Evolutionary conservation across 2,797 vertebrate species (phyloP).

Genomic region (Catamblyrhynchus diadema): DNA sequence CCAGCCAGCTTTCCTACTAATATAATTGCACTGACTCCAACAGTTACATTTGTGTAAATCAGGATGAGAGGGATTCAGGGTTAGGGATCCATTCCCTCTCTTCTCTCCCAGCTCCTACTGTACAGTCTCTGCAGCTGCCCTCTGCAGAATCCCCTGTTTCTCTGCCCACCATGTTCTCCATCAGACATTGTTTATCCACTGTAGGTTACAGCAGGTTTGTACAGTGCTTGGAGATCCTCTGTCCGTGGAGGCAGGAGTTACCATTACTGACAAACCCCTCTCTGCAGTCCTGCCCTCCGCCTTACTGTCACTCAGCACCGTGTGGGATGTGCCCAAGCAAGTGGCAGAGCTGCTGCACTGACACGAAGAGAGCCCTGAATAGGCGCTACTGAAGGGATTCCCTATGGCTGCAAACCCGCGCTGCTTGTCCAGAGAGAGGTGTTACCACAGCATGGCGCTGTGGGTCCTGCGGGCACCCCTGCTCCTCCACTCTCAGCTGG

Average conservation of each 20-base stretch:
- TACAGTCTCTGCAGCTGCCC: not conserved
- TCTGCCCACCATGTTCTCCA: not conserved
- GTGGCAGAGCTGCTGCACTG: not conserved
- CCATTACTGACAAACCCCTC: not conserved
- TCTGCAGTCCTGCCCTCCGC: not conserved
- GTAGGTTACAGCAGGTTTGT: not conserved
- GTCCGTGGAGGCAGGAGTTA: accelerated
- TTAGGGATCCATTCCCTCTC: not conserved
- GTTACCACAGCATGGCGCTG: not conserved
- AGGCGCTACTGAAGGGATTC: not conserved
- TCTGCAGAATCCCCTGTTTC: not conserved
- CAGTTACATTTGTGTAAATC: not conserved
- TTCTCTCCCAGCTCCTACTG: not conserved
- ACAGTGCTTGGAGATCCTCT: not conserved
- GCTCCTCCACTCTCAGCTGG: accelerated
- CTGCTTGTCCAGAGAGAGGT: not conserved
- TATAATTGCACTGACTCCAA: not conserved
- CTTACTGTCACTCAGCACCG: not conserved
- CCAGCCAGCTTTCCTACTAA: not conserved
- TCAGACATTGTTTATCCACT: not conserved
- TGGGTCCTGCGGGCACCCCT: not conserved
- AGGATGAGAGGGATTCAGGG: not conserved
- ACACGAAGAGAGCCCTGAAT: not conserved
- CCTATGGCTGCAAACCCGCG: not conserved
- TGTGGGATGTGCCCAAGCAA: not conserved